These are phyloP conservation scores for Tetragnatha versicolor DNA, from an alignment of 1,140 invertebrate species.

Conservation along the genomic window DNA sequence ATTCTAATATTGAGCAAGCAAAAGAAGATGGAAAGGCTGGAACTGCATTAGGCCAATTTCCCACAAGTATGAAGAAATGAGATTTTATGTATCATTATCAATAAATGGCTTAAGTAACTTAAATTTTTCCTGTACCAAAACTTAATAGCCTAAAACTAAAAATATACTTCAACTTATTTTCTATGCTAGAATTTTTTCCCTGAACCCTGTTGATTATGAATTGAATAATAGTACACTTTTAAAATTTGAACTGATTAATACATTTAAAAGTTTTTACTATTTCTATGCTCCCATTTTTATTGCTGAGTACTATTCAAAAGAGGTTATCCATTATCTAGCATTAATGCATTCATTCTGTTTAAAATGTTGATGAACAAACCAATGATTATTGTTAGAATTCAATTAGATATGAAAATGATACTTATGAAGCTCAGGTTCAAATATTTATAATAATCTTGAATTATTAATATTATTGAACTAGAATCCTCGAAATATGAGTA, in stretches of 20 bases:
- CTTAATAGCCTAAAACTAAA: background rate
- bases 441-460: too few relatives aligned
- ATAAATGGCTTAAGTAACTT: background rate
- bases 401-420: too few relatives aligned
- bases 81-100: too few relatives aligned
- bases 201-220: background rate
- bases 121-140: background rate
- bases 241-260: background rate
- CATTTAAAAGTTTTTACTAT: background rate
- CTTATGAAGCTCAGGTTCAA: too few relatives aligned
- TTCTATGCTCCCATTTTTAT: background rate
- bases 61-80: conserved; percentile 15
- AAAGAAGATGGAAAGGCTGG: conserved; percentile 15
- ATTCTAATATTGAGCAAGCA: conserved; percentile 21
- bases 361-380: background rate
- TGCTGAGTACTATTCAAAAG: background rate
- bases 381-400: too few relatives aligned
- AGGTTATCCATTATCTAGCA: background rate
- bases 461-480: too few relatives aligned
- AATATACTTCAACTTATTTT: background rate
- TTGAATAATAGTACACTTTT: too few relatives aligned
- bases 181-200: background rate
- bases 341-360: background rate
- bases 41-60: background rate
- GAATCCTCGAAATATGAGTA: too few relatives aligned